These are phyloP conservation scores for Amia ocellicauda DNA, from an alignment of 2,113 vertebrate species.

Conservation along the genomic window DNA sequence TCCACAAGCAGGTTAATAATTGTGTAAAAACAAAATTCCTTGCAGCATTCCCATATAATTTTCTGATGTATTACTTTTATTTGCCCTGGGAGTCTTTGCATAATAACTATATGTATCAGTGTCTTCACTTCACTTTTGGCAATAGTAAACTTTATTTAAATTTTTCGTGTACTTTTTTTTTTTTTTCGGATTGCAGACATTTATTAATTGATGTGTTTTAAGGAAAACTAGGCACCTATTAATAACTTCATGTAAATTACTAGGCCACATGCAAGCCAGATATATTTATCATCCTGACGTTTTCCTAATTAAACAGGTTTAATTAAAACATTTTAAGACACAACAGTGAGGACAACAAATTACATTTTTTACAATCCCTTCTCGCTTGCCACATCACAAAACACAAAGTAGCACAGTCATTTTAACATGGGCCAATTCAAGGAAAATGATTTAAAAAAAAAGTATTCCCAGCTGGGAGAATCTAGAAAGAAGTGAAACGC, in stretches of 20 bases:
- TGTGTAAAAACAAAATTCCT: no score
- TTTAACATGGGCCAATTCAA: not conserved
- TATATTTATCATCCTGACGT: constrained; percentile 53
- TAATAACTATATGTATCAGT: constrained; percentile 43
- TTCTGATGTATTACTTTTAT: constrained; percentile 6
- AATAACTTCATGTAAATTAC: constrained; percentile 59
- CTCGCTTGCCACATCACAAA: constrained; percentile 10
- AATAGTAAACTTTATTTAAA: constrained; percentile 61
- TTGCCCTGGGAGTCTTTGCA: constrained; percentile 27
- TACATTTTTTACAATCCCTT: constrained; percentile 28
- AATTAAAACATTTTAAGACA: constrained; percentile 56
- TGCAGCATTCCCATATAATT: not conserved
- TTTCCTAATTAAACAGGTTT: constrained; percentile 54
- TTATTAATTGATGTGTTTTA: constrained; percentile 58
- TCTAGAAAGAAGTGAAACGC: not conserved
- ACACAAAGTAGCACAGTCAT: constrained; percentile 10
- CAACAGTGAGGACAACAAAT: constrained; percentile 31
- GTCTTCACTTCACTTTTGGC: constrained; percentile 31
- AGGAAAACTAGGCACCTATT: constrained; percentile 54
- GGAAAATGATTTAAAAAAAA: not conserved
- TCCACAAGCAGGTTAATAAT: no score
- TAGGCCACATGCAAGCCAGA: constrained; percentile 45
- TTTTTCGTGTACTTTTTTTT: constrained; percentile 33
- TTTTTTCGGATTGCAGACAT: constrained; percentile 54
- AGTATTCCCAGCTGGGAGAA: not conserved